These are phyloP conservation scores for Propsilocerus akamusi DNA, from an alignment of 1,140 invertebrate species.

Conservation along the genomic window DNA sequence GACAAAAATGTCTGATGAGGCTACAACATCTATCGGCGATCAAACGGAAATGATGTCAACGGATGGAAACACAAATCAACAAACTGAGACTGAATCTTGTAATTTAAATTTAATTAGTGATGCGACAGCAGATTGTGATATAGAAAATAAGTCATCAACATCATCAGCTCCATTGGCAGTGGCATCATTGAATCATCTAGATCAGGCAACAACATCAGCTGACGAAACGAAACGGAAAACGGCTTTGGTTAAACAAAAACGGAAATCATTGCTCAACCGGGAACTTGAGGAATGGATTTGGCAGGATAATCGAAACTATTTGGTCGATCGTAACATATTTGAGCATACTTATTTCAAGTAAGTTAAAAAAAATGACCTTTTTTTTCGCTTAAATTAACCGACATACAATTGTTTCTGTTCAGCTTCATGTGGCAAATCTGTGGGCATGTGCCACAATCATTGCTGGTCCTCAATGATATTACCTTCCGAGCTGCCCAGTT, in stretches of 20 bases:
- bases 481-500: constrained; percentile 72
- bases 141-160: too few relatives aligned
- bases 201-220: constrained; percentile 18
- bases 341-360: constrained; percentile 88
- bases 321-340: constrained; percentile 89
- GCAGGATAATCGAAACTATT: constrained; percentile 89
- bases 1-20: constrained; percentile 9
- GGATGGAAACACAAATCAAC: too few relatives aligned
- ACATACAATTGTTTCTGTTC: constrained; percentile 14
- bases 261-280: constrained; percentile 34
- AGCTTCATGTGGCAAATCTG: constrained; percentile 95
- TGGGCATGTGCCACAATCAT: constrained; percentile 75
- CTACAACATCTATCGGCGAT: too few relatives aligned
- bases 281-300: constrained; percentile 83
- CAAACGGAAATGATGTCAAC: too few relatives aligned
- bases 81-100: too few relatives aligned
- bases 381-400: background rate
- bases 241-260: constrained; percentile 8
- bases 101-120: too few relatives aligned
- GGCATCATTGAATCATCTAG: background rate
- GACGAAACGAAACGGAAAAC: constrained; percentile 9
- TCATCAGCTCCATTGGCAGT: too few relatives aligned
- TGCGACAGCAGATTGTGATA: too few relatives aligned
- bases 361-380: constrained; percentile 18
- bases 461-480: constrained; percentile 59